Percentiles rank a stretch among this genome's conserved stretches.
Conservation (phyloP, 2,888 invertebrate species). For the Nomada fucata region DNA sequence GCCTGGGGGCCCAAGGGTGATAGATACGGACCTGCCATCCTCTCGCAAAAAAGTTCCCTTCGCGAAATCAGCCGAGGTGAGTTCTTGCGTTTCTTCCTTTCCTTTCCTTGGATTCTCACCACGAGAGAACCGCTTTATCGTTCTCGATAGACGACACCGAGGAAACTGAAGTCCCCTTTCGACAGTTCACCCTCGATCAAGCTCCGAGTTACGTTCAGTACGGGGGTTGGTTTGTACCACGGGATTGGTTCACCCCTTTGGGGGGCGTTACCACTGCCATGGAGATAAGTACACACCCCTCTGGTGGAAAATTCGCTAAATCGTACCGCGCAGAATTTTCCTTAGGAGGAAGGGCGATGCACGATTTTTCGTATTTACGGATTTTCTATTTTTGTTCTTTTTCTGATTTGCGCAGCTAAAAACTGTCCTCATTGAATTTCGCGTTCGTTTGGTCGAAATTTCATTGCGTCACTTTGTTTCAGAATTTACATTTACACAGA, state of each 20-base stretch:
- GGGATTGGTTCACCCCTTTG: constrained; percentile 41
- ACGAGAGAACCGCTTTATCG: constrained; percentile 53
- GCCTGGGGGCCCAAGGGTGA: constrained; percentile 91
- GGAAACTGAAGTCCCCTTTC: constrained; percentile 60
- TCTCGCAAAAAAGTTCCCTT: constrained; percentile 26
- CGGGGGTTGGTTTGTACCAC: constrained; percentile 47
- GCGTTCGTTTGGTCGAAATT: neutral
- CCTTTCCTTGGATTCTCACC: constrained; percentile 34
- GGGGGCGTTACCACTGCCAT: constrained; percentile 44
- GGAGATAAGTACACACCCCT: constrained; percentile 63
- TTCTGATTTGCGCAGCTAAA: constrained; percentile 1
- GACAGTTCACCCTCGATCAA: constrained; percentile 61
- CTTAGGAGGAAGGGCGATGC: constrained; percentile 44
- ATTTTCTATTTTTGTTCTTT: constrained; percentile 33
- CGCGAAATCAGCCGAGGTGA: constrained; percentile 27
- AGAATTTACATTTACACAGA: too few species aligned
- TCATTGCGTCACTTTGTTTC: too few species aligned
- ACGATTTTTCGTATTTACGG: constrained; percentile 43
- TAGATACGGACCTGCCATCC: constrained; percentile 94
- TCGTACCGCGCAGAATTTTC: constrained; percentile 57
- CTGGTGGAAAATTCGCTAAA: constrained; percentile 63
- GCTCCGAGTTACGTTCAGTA: constrained; percentile 40
- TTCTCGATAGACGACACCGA: constrained; percentile 60
- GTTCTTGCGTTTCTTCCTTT: constrained; percentile 10
- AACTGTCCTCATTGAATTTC: neutral